A percentile compares a stretch with the other conserved stretches of the same genome.
Evolutionary conservation across 2,113 vertebrate genomes (phyloP).

Genomic region (Nothocercus nigrocapillus): DNA sequence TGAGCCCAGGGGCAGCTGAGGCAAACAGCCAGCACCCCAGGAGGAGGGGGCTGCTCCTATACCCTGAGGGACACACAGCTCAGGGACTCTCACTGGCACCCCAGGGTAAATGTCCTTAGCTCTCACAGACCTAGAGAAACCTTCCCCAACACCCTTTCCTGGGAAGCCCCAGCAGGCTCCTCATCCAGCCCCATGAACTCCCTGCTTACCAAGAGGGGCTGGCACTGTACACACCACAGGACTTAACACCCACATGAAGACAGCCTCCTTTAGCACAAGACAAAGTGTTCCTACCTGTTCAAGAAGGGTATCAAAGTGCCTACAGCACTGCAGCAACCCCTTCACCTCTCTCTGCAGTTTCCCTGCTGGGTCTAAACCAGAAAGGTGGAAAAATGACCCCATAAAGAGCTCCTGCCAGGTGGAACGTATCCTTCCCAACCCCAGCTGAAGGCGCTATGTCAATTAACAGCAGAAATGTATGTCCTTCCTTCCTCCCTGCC

Average conservation of each 20-base stretch:
- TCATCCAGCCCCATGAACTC: background rate
- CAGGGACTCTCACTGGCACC: too few species aligned
- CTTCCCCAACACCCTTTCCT: rapidly evolving
- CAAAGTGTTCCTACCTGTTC: background rate
- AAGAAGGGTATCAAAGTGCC: rapidly evolving
- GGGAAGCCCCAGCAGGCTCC: background rate
- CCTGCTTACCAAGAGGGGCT: rapidly evolving
- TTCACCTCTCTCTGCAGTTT: background rate
- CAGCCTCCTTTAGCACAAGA: background rate
- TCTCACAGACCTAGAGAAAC: background rate
- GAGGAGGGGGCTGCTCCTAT: background rate
- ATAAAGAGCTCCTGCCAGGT: background rate
- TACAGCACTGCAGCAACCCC: background rate
- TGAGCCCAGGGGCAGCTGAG: background rate
- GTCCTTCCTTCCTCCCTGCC: background rate
- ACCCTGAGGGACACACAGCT: background rate
- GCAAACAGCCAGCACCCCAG: background rate
- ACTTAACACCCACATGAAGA: background rate
- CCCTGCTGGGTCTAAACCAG: background rate
- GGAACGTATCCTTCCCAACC: background rate
- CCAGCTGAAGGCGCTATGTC: background rate
- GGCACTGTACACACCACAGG: background rate
- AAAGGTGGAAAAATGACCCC: background rate
- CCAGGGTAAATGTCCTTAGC: background rate
- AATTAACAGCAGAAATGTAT: background rate